These are phyloP conservation scores for Cyclina sinensis DNA, from an alignment of 1,140 invertebrate genomes.

Conservation along the genomic window DNA sequence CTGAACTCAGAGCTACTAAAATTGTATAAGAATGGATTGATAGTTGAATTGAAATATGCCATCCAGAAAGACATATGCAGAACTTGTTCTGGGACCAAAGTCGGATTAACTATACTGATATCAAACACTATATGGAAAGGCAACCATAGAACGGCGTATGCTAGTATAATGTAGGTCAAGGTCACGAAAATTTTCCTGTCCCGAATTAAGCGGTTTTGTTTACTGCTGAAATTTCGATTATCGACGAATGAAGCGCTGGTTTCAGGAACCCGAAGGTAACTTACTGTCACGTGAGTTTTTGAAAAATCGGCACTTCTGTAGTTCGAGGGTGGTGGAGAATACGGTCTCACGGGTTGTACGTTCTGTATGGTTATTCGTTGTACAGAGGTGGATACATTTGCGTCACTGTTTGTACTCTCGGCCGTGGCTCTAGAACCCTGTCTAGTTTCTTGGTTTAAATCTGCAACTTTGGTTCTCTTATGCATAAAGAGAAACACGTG, in stretches of 20 bases:
- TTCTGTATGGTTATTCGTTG: neutral
- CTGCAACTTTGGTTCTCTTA: slow-evolving; percentile 68
- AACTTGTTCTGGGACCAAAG: slow-evolving; percentile 73
- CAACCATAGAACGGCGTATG: slow-evolving; percentile 81
- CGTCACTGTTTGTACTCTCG: neutral
- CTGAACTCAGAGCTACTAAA: slow-evolving; percentile 81
- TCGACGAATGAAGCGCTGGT: neutral
- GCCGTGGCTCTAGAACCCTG: neutral
- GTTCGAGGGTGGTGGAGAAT: neutral
- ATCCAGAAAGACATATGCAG: slow-evolving; percentile 81
- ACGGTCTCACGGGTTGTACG: neutral
- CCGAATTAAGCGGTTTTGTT: neutral
- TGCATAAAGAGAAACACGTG: slow-evolving; percentile 80
- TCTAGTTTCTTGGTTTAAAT: neutral
- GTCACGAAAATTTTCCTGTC: slow-evolving; percentile 77
- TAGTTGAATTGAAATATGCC: slow-evolving; percentile 83
- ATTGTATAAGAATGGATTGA: slow-evolving; percentile 85
- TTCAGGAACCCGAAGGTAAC: neutral
- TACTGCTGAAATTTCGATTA: neutral
- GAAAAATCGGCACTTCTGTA: neutral
- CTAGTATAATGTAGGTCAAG: slow-evolving; percentile 80
- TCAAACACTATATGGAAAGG: slow-evolving; percentile 84
- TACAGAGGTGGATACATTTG: neutral
- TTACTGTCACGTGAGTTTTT: neutral
- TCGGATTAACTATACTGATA: slow-evolving; percentile 75